Evolutionary conservation across 2,888 invertebrate species (phyloP).

Genomic region (Zaprionus obscuricornis): DNA sequence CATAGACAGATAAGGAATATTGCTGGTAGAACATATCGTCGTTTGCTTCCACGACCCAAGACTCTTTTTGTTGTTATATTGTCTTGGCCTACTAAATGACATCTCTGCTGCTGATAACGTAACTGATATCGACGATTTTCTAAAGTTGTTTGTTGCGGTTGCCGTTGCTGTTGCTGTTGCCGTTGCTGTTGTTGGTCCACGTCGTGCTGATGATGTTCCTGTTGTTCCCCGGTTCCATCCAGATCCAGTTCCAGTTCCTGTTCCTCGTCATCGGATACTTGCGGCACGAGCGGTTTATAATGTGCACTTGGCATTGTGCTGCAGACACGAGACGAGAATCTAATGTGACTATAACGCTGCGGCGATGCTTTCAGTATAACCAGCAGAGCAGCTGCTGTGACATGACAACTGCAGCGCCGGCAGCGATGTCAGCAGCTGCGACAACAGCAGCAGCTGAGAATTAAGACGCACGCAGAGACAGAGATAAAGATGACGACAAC

Average conservation of each 20-base stretch:
- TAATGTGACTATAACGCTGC: conserved; percentile 16
- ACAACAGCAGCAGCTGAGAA: conserved; percentile 15
- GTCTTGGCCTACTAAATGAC: too few species aligned
- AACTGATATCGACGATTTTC: too few species aligned
- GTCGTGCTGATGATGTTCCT: conserved; percentile 7
- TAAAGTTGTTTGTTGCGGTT: too few species aligned
- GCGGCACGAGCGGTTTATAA: conserved; percentile 60
- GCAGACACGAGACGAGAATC: conserved; percentile 1
- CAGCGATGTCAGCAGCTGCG: conserved; percentile 8
- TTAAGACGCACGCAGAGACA: conserved; percentile 4
- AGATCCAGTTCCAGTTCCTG: conserved; percentile 26
- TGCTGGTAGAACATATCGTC: too few species aligned
- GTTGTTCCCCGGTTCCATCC: conserved; percentile 21
- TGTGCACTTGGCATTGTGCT: conserved; percentile 67
- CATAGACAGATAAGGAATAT: too few species aligned
- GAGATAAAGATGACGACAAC: conserved; percentile 26
- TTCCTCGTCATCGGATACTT: conserved; percentile 33
- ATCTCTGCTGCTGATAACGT: too few species aligned
- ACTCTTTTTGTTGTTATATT: too few species aligned
- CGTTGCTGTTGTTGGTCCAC: not conserved
- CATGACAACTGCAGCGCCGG: conserved; percentile 11
- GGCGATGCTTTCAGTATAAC: conserved; percentile 9
- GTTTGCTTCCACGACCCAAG: too few species aligned
- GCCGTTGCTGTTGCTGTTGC: conserved; percentile 2
- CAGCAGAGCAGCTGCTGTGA: conserved; percentile 14